phyloP scores from a whole-genome alignment of 92 coral and sea anemone genomes.

The Umimayanthus chanpuru region DNA sequence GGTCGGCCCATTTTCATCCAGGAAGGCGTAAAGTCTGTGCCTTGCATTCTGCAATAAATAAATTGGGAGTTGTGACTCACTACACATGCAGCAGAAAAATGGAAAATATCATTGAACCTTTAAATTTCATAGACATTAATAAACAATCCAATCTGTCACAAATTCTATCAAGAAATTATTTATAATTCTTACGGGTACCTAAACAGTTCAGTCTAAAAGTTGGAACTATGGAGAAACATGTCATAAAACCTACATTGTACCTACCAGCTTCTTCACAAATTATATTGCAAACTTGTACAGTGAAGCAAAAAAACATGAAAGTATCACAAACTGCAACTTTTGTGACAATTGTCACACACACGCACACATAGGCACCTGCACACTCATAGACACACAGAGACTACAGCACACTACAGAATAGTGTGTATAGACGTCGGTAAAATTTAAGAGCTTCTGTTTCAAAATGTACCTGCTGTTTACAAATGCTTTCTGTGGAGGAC shows the following conservation, averaged over 20 bases:
- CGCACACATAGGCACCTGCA: not conserved
- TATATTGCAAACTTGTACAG: not conserved
- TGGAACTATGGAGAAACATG: too few relatives aligned
- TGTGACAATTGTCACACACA: not conserved
- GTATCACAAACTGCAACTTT: not conserved
- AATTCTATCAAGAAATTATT: too few relatives aligned
- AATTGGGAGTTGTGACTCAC: too few relatives aligned
- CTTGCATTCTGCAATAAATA: conserved; percentile 18
- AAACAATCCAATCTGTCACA: too few relatives aligned
- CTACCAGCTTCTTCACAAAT: too few relatives aligned
- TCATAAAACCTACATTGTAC: too few relatives aligned
- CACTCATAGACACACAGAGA: not conserved
- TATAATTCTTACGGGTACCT: too few relatives aligned
- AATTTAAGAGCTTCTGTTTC: not conserved
- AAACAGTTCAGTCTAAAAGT: too few relatives aligned
- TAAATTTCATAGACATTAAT: too few relatives aligned
- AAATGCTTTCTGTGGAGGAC: conserved; percentile 52
- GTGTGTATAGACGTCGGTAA: not conserved
- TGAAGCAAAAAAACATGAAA: not conserved
- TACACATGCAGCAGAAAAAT: too few relatives aligned
- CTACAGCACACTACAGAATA: not conserved
- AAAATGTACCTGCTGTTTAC: conserved; percentile 54
- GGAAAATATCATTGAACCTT: not conserved
- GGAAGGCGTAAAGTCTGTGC: conserved; percentile 8
- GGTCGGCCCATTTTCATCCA: conserved; percentile 18